Conservation (phyloP, 2,797 vertebrate genomes). For the Hapalemur alaotrensis region DNA sequence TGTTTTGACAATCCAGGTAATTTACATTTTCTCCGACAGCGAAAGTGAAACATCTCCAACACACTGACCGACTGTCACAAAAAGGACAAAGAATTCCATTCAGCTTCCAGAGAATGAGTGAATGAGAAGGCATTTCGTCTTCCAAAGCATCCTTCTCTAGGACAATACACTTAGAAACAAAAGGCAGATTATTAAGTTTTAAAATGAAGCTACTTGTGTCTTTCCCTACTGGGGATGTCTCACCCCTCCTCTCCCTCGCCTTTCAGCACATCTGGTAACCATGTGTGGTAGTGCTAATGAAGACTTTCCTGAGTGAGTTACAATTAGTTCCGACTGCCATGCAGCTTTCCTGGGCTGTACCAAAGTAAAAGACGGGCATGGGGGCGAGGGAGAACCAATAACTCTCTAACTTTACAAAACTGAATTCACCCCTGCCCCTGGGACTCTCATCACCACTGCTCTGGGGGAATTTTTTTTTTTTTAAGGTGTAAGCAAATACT, state of each 20-base stretch:
- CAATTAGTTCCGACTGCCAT: constrained; percentile 91
- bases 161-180: constrained; percentile 94
- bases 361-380: constrained; percentile 32
- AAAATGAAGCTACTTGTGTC: constrained; percentile 88
- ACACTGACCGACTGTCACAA: constrained; percentile 49
- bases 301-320: constrained; percentile 95
- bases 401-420: constrained; percentile 76
- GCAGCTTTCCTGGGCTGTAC: constrained; percentile 83
- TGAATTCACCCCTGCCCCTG: constrained; percentile 71
- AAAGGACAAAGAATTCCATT: constrained; percentile 92
- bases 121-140: constrained; percentile 84
- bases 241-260: constrained; percentile 80
- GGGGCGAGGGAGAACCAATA: constrained; percentile 58
- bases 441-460: constrained; percentile 72
- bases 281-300: constrained; percentile 98
- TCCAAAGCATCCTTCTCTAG: constrained; percentile 76
- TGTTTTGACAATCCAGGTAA: constrained; percentile 27
- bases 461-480: constrained; percentile 66
- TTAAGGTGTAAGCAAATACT: constrained; percentile 78
- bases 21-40: constrained; percentile 47
- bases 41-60: constrained; percentile 64
- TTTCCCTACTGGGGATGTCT: constrained; percentile 30
- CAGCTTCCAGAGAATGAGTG: constrained; percentile 86
- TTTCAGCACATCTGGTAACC: constrained; percentile 96
- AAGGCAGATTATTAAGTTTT: constrained; percentile 94